Base-by-base conservation (phyloP, 2,888 invertebrate species). In the Caenorhabditis parvicauda region DNA sequence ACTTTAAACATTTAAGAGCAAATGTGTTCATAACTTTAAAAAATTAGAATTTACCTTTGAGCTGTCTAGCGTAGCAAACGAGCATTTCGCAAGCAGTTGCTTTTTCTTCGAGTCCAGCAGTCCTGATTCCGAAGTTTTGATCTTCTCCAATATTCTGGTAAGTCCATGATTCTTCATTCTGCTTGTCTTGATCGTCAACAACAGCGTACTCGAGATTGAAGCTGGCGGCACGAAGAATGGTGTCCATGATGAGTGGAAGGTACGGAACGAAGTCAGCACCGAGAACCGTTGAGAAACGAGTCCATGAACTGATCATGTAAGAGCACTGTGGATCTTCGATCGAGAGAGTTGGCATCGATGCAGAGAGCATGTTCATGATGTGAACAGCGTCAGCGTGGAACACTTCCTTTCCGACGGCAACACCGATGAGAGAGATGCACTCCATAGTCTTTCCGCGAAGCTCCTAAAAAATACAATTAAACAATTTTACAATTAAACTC, bases 251-350 rank as follows among this genome's bases (percentile, higher is more conserved):
- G 83, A 91, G 86, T 0, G 92, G 92, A 54, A 94, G 85, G 82
- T 92, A 94, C 76, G 90, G 90, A 71, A 90, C 89, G 35, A 69
- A 69, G 28, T 59, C 59, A 2, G 61, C 52, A 35, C 66, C 66
- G 3, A 69, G 61, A 21, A 69, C 90, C 84, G 93, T 93, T 84
- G 98, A 99, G 83, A 98, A 94, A 70, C 98, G 87, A 0, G 96
- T 93, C 98, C 98, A 99, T 0, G 96, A 95, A 0, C 94, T 92
- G 72, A 99, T 96, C 82, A 98, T 88, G 84, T 94, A 98, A 12
- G 92, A 92, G 24, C 94, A 90, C 83, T 84, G 75, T 1, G 70
- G 71, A 48, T 72, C 67, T 41, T 68, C 71, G 42, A 68, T 63
- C 24, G 59, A 59, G 32, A 69, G 57, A 27, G 58, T 54, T 35